Percentiles rank a stretch among this genome's conserved stretches.
These are phyloP conservation scores for Saguinus midas DNA, from an alignment of 2,113 vertebrate species.

Conservation along the genomic window DNA sequence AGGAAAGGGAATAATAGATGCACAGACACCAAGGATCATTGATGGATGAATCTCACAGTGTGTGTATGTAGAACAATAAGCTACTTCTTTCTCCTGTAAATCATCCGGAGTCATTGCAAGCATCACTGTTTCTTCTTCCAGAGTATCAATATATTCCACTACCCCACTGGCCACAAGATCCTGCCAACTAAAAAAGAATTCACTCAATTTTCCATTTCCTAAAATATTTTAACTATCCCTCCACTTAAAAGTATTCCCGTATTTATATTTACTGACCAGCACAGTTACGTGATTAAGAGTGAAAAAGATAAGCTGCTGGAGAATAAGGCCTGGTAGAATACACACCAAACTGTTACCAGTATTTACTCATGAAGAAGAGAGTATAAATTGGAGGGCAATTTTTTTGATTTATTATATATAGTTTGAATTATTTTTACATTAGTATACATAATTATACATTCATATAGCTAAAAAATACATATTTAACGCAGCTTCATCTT, in stretches of 20 bases:
- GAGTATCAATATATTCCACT: constrained; percentile 97
- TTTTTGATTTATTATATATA: background rate
- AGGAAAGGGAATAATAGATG: constrained; percentile 98
- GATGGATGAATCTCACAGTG: constrained; percentile 99
- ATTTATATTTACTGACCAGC: background rate
- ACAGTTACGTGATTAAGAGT: background rate
- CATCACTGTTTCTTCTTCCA: constrained; percentile 99
- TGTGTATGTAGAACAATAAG: constrained; percentile 97
- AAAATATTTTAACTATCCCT: background rate
- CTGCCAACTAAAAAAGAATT: constrained; percentile 91
- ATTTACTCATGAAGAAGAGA: background rate
- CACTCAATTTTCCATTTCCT: background rate
- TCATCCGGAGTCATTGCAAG: constrained; percentile 99
- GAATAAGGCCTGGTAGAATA: background rate
- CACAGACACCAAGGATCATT: constrained; percentile 99
- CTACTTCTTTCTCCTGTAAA: constrained; percentile 98
- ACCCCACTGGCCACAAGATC: constrained; percentile 98
- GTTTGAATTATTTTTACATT: background rate
- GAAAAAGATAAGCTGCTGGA: background rate
- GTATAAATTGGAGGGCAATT: background rate
- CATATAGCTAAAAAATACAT: background rate
- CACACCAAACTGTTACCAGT: background rate
- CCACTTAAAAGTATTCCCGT: background rate
- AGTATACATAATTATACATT: background rate
- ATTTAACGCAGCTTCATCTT: background rate